These are phyloP conservation scores for Agrilus cyanescens DNA, from an alignment of 2,888 invertebrate genomes.

Conservation along the genomic window DNA sequence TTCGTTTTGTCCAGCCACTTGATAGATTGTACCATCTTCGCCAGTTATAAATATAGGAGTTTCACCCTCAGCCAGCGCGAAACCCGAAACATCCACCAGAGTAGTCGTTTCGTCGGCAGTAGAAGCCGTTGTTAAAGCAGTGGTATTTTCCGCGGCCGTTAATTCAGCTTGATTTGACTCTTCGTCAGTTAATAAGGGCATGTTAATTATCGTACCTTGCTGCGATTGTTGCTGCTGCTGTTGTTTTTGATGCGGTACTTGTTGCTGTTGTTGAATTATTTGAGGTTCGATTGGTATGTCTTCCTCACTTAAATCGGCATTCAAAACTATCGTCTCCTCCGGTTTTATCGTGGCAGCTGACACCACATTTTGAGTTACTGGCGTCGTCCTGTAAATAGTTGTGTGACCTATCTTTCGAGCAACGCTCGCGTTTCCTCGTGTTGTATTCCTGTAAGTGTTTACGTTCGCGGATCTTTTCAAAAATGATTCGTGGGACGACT, in stretches of 20 bases:
- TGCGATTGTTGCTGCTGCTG: not conserved
- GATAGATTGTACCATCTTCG: slow-evolving; percentile 72
- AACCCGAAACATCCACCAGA: slow-evolving; percentile 6
- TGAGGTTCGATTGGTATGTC: not conserved
- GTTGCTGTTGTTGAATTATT: not conserved
- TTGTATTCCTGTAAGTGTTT: slow-evolving; percentile 6
- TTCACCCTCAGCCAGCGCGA: slow-evolving; percentile 31
- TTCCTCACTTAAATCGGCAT: not conserved
- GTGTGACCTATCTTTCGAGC: slow-evolving; percentile 24
- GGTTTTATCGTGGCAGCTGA: not conserved
- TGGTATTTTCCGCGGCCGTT: slow-evolving; percentile 20
- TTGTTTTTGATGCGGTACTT: slow-evolving; percentile 2
- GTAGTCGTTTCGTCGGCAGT: slow-evolving; percentile 14
- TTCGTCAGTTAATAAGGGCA: slow-evolving; percentile 27
- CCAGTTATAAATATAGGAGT: slow-evolving; percentile 68
- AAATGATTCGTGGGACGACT: slow-evolving; percentile 17
- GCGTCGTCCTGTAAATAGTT: slow-evolving; percentile 18
- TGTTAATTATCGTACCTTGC: slow-evolving; percentile 26
- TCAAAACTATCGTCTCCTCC: not conserved
- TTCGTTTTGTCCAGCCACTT: slow-evolving; percentile 61
- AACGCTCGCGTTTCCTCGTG: slow-evolving; percentile 10
- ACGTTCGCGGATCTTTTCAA: slow-evolving; percentile 9
- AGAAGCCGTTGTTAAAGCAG: slow-evolving; percentile 18
- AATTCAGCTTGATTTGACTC: slow-evolving; percentile 18
- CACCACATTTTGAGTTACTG: slow-evolving; percentile 2